Evolutionary conservation across 1,140 invertebrate genomes (phyloP).

Genomic region (Macrotrachela quadricornifera): DNA sequence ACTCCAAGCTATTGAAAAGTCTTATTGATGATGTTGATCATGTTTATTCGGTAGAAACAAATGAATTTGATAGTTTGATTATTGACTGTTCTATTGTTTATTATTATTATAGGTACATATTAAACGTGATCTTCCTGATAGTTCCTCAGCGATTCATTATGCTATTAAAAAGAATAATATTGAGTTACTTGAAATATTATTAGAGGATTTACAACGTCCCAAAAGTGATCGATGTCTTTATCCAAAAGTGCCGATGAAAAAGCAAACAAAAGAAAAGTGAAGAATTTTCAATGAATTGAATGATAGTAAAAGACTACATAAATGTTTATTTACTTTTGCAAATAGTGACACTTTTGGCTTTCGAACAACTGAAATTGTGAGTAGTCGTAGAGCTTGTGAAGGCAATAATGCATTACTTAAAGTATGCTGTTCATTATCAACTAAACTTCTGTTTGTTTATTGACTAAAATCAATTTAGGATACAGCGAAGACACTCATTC

Average conservation of each 20-base stretch:
- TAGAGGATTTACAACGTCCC: conserved; percentile 11
- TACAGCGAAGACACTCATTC: not conserved
- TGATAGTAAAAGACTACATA: too few relatives aligned
- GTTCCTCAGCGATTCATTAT: conserved; percentile 19
- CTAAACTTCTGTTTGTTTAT: conserved; percentile 9
- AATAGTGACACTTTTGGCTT: too few relatives aligned
- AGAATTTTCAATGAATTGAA: too few relatives aligned
- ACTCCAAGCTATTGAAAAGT: conserved; percentile 19
- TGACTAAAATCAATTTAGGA: conserved; percentile 2
- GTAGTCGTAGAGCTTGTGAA: conserved; percentile 29
- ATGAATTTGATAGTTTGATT: conserved; percentile 8
- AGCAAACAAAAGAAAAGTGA: too few relatives aligned
- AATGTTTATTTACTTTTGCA: too few relatives aligned
- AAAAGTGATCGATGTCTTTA: too few relatives aligned
- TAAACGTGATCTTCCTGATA: not conserved
- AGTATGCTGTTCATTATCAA: not conserved
- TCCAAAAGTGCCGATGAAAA: too few relatives aligned
- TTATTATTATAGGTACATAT: too few relatives aligned
- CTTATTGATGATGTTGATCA: conserved; percentile 23
- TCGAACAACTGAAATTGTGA: conserved; percentile 12
- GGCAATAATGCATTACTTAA: conserved; percentile 31
- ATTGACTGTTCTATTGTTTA: too few relatives aligned
- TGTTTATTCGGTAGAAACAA: conserved; percentile 16
- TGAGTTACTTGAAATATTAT: conserved; percentile 19
- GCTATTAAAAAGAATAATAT: conserved; percentile 24